Conservation (phyloP, 2,113 vertebrate genomes). For the Eulacestoma nigropectus region DNA sequence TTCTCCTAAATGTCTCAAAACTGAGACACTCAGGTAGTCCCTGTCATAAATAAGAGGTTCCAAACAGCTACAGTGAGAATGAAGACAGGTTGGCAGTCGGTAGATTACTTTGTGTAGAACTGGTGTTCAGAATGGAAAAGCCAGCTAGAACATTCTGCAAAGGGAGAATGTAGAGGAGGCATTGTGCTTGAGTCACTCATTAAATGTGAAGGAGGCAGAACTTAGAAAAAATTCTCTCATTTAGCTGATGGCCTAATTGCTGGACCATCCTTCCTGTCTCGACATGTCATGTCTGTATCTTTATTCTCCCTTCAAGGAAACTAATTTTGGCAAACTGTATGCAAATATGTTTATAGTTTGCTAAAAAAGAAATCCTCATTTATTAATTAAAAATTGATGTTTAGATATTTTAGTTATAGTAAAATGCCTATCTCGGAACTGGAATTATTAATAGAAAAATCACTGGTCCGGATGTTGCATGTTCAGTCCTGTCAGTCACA, state of each 20-base stretch:
- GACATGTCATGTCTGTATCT: not conserved
- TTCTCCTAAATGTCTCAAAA: not conserved
- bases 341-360: not conserved
- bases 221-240: not conserved
- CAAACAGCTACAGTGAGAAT: not conserved
- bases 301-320: not conserved
- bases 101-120: not conserved
- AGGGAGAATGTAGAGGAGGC: not conserved
- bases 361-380: not conserved
- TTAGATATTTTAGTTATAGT: not conserved
- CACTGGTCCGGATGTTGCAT: not conserved
- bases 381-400: not conserved
- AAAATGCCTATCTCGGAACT: not conserved
- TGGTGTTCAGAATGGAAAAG: not conserved
- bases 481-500: not conserved
- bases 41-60: not conserved
- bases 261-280: not conserved
- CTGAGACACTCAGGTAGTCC: not conserved
- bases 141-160: not conserved
- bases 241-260: not conserved
- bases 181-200: not conserved
- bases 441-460: not conserved
- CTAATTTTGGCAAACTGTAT: not conserved
- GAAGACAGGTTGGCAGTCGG: accelerated
- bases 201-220: not conserved